Evolutionary conservation across 2,888 invertebrate genomes (phyloP), one percentile per base, ranked within the genome.

Genomic region (Cephonodes hylas): DNA sequence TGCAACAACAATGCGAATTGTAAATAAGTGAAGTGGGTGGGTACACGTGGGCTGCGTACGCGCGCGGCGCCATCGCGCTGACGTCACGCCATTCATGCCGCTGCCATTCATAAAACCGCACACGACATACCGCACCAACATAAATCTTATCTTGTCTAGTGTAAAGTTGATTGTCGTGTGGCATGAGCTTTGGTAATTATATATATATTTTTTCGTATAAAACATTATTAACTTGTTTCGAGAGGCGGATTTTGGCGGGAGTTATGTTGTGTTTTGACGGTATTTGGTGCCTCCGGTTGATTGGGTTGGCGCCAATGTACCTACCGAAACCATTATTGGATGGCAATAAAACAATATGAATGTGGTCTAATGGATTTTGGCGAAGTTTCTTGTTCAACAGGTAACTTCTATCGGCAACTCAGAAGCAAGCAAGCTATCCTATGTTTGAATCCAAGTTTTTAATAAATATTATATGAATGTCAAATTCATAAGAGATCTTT

Each of bases 51-150:
- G 81, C 79, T 83, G 86, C 85, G 84, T 80, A 80, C 76, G 80
- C 81, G 84, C 81, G 69, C 63, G 81, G 77, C 83, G 81, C 80
- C 81, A 72, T 72, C 67, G 72, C 65, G 66, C 70, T 86, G 81
- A 87, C 81, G 88, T 88, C 88, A 89, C 88, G 76, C 83, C 85
- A 88, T 87, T 88, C 85, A 83, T 74, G 64, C 75, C 72, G 69
- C 74, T 76, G 78, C 80, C 90, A 89, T 89, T 89, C 89, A 89
- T 88, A 79, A 86, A 76, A 67, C 64, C 69, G 66, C 63, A 64
- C 59, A 58, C 38, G 59, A 23, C 57, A 42, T 23, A 34, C 8
- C 63, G 69, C 63, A 62, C 60, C 25, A 74, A 56, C 62, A 46
- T 59, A 58, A 59, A 61, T 68, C 63, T 56, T 67, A 65, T 57